Conservation (phyloP, 37 sponge, comb jelly and placozoan species). For the Eunapius fragilis region DNA sequence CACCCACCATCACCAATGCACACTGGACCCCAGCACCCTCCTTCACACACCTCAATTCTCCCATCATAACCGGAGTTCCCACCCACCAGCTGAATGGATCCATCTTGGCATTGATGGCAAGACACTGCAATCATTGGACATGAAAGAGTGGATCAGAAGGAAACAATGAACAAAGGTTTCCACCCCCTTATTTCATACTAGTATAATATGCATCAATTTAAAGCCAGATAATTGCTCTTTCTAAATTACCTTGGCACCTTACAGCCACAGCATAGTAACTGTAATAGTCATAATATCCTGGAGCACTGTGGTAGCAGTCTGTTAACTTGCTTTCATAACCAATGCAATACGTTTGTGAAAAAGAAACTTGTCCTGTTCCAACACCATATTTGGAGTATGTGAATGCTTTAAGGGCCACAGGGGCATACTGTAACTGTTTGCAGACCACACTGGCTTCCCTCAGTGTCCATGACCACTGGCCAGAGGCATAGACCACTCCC, state of each 20-base stretch:
- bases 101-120: not conserved
- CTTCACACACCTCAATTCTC: not conserved
- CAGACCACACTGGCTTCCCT: not conserved
- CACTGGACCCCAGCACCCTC: not conserved
- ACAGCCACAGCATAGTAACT: not conserved
- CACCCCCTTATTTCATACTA: no score
- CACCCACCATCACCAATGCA: not conserved
- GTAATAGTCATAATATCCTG: not conserved
- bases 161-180: no score
- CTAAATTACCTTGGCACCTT: not conserved
- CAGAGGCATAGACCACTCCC: slow-evolving; percentile 14
- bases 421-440: not conserved
- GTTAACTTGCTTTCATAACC: not conserved
- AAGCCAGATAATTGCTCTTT: no score
- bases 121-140: not conserved
- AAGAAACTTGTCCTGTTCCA: not conserved
- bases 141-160: no score
- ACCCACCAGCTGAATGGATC: not conserved
- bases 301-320: not conserved
- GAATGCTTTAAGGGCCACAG: not conserved
- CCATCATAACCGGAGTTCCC: not conserved
- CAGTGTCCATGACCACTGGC: not conserved
- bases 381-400: not conserved
- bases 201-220: no score
- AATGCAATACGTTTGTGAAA: not conserved